Evolutionary conservation across 2,888 invertebrate species (phyloP).

Genomic region (Erynnis tages): DNA sequence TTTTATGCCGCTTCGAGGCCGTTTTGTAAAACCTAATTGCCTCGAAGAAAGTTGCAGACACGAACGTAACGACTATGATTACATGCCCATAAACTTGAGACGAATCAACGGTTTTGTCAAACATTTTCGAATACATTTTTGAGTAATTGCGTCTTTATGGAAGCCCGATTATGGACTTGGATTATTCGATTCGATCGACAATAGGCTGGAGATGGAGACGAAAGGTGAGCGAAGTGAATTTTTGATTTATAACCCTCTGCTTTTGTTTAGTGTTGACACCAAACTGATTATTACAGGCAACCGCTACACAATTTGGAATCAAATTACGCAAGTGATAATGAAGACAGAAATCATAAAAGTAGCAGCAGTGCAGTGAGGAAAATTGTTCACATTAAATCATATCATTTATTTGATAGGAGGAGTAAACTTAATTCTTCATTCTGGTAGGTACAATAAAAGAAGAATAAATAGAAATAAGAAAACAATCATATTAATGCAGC

Average conservation of each 20-base stretch:
- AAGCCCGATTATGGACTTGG: neutral
- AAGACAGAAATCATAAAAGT: no score
- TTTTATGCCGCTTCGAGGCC: conserved; percentile 29
- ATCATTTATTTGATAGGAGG: no score
- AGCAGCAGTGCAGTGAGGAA: no score
- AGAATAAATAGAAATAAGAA: no score
- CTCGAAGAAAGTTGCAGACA: conserved; percentile 44
- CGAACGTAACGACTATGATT: conserved; percentile 46
- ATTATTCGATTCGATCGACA: neutral
- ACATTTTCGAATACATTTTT: neutral
- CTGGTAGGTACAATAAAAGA: no score
- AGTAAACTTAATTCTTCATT: no score
- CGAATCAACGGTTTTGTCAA: conserved; percentile 47
- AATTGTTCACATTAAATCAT: no score
- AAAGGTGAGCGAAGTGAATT: neutral
- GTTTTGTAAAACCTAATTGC: conserved; percentile 49
- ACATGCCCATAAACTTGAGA: conserved; percentile 52
- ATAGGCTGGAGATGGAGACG: neutral
- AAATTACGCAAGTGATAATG: neutral
- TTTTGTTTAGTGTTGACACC: neutral
- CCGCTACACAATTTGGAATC: neutral
- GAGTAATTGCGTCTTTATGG: neutral
- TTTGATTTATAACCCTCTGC: neutral
- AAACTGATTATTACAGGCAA: neutral
- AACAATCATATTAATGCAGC: no score